Base-by-base conservation (phyloP, 2,113 vertebrate genomes). In the Sorex araneus region DNA sequence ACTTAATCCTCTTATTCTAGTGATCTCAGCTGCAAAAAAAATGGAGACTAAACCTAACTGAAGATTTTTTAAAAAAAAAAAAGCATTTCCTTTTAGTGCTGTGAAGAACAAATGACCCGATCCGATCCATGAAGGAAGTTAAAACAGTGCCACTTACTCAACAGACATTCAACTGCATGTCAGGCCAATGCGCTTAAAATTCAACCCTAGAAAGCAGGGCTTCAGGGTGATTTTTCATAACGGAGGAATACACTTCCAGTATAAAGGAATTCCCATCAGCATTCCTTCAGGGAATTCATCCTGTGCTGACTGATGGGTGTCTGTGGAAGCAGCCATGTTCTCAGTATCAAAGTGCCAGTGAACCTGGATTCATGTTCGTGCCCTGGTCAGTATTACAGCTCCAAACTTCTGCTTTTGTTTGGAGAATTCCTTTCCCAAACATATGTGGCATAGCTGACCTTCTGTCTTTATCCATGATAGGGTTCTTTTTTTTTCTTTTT, bases 61-160 rank as follows among this genome's bases (percentile, higher is more conserved):
- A 10, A 10, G 13, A 4, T 54, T 54, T 21, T n/a, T n/a, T n/a
- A n/a, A n/a, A n/a, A n/a, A 86, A 76, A 34, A 54, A 45, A 87
- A 84, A 54, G 3, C 1, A 32, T 60, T 71, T 94, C 50, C 28
- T 87, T 19, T 83, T 70, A 28, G 21, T 5, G 21, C 40, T 81
- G 1, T 91, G 57, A 82, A 36, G 92, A 84, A 67, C 60, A 83
- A 92, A 89, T 86, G 73, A 73, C 54, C 73, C 77, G 43, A 30
- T 36, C 43, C 21, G 7, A 84, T n/a, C 34, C 90, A 84, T 8
- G 47, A 74, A 83, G 16, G 47, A 74, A 83, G 60, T 79, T 57
- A 67, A 93, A 94, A 84, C 1, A 50, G 43, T 18, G 7, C 18
- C 32, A 70, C 79, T 54, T 6, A 71, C 8, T 28, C 45, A 18